Conservation (phyloP, 2,888 invertebrate genomes). For the Pardosa pseudoannulata region DNA sequence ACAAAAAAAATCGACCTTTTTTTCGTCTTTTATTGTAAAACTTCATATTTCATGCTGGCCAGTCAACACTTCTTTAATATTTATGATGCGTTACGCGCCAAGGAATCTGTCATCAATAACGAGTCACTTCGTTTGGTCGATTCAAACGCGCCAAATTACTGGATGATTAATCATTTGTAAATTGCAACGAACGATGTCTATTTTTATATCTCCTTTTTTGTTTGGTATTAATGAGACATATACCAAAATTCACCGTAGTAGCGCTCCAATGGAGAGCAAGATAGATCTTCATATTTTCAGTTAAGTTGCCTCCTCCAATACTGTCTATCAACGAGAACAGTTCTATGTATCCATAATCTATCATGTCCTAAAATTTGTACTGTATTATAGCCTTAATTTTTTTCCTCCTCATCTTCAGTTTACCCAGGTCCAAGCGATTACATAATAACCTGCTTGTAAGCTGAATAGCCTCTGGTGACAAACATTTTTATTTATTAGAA, state of each 20-base stretch:
- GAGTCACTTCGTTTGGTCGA: background rate
- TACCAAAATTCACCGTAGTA: background rate
- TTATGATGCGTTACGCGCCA: conserved; percentile 11
- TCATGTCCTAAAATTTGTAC: background rate
- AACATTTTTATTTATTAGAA: conserved; percentile 66
- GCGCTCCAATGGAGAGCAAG: background rate
- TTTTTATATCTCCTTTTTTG: background rate
- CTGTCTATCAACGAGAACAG: background rate
- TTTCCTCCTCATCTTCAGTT: background rate
- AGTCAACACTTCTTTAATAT: conserved; percentile 1
- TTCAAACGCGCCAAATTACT: conserved; percentile 18
- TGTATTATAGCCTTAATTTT: background rate
- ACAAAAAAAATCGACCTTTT: too few species aligned
- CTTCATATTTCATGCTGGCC: background rate
- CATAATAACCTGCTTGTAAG: conserved; percentile 61
- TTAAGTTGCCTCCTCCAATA: background rate
- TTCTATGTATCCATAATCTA: too few species aligned
- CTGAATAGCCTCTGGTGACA: conserved; percentile 57
- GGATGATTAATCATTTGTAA: conserved; percentile 22
- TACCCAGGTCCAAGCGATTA: conserved; percentile 22
- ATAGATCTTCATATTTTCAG: background rate
- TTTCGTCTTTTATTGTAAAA: background rate
- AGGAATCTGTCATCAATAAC: conserved; percentile 16
- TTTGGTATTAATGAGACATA: background rate
- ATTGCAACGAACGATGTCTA: conserved; percentile 2